Evolutionary conservation across 1,140 invertebrate species (phyloP).

Genomic region (Artemia franciscana): DNA sequence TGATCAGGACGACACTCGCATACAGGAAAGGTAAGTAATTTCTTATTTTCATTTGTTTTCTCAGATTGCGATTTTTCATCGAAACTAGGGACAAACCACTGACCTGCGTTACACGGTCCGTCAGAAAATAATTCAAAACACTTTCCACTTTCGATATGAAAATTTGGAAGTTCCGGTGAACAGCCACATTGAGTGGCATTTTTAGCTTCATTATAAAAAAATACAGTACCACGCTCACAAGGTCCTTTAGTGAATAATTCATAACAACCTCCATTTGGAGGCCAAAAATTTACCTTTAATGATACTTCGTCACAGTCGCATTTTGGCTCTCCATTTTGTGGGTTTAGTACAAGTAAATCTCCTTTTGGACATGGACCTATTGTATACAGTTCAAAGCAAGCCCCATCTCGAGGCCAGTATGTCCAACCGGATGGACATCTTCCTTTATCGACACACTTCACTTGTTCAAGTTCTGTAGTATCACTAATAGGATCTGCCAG

Average conservation of each 20-base stretch:
- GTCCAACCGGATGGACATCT: slow-evolving; percentile 5
- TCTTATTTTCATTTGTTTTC: slow-evolving; percentile 18
- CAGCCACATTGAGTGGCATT: slow-evolving; percentile 46
- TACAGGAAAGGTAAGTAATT: slow-evolving; percentile 10
- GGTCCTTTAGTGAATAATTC: slow-evolving; percentile 51
- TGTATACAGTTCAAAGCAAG: slow-evolving; percentile 38
- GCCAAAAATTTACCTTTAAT: slow-evolving; percentile 25
- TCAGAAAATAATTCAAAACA: slow-evolving; percentile 35
- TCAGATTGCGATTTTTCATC: slow-evolving; percentile 22
- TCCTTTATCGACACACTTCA: slow-evolving; percentile 4
- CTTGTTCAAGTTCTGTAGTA: background rate
- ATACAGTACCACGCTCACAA: slow-evolving; percentile 43
- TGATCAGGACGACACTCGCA: slow-evolving; percentile 44
- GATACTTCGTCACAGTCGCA: slow-evolving; percentile 8
- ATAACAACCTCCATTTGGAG: slow-evolving; percentile 33
- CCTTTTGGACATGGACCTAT: slow-evolving; percentile 49
- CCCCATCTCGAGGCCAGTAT: slow-evolving; percentile 37
- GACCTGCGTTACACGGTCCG: slow-evolving; percentile 24
- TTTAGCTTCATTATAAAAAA: slow-evolving; percentile 22
- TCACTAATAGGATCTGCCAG: background rate
- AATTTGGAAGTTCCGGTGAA: slow-evolving; percentile 37
- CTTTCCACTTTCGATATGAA: slow-evolving; percentile 32
- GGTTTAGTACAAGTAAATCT: slow-evolving; percentile 26
- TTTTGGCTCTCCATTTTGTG: slow-evolving; percentile 1
- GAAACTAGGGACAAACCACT: slow-evolving; percentile 23